A percentile compares a stretch with the other conserved stretches of the same genome.
Conservation (phyloP, 37 sponge, comb jelly and placozoan species). For the Lycopodina hypogea region DNA sequence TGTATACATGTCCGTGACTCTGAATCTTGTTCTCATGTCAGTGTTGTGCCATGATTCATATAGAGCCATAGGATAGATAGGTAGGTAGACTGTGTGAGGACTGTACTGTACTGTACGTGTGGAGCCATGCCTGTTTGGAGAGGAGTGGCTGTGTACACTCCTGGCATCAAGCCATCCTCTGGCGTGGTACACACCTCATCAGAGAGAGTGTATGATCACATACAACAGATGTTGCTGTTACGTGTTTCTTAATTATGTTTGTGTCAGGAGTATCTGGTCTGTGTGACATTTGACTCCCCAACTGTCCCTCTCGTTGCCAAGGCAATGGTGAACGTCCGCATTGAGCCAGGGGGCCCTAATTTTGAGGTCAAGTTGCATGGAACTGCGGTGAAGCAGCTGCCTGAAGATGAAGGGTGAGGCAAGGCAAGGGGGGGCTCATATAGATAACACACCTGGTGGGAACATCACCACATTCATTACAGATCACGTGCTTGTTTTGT, state of each 20-base stretch:
- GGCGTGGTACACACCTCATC: too few species aligned
- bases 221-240: too few species aligned
- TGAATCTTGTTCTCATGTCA: too few species aligned
- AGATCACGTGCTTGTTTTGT: neutral
- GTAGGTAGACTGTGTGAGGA: too few species aligned
- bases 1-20: too few species aligned
- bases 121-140: too few species aligned
- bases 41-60: too few species aligned
- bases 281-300: constrained; percentile 26
- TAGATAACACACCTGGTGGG: neutral
- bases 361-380: constrained; percentile 65
- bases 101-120: too few species aligned
- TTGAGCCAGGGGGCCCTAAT: constrained; percentile 54
- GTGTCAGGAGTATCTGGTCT: constrained; percentile 24
- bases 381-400: constrained; percentile 1
- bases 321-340: constrained; percentile 33
- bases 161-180: too few species aligned
- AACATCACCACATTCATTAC: neutral
- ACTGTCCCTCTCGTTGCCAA: constrained; percentile 12
- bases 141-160: too few species aligned
- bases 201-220: too few species aligned
- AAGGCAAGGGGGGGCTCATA: neutral
- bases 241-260: neutral
- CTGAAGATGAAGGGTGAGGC: constrained; percentile 1
- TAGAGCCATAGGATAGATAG: neutral